Evolutionary conservation across 92 coral and sea anemone species (phyloP), one percentile per base, ranked within the genome.

Genomic region (Palythoa heliodiscus): DNA sequence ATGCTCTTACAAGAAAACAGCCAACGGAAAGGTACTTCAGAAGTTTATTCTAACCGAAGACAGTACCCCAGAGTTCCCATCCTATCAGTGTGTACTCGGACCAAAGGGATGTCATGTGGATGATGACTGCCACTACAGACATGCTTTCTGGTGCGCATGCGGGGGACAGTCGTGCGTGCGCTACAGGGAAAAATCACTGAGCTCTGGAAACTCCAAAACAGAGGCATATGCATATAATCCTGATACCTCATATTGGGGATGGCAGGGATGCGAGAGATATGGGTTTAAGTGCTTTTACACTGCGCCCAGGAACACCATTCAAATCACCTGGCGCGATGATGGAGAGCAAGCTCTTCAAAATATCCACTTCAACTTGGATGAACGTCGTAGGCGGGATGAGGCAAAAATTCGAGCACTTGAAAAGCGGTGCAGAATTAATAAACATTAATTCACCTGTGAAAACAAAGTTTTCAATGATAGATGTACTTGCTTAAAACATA

Each of bases 101-200:
- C 35, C 35, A 29, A 29, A 29, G 35, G 35, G 35, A 29, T 90
- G 20, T 66, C 82, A 4, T 89, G 83, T 22, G 3, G 52, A 89
- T 14, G 53, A 82, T 15, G 92, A 89, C 85, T 89, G 92, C 50
- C 90, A 87, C 69, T 77, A 77, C 50, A 25, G 50, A 24, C 1
- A 77, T 11, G 82, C 82, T 0, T 77, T 77, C 52, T 77, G 82
- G 82, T 77, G 82, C 69, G 82, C 82, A 77, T 77, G 82, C 50
- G 82, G 68, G 24, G 82, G 82, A 10, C 20, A 14, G 3, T 77
- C 82, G 5, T 77, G 82, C 15, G 25, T 77, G 6, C 4, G 69
- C 6, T 55, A 77, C n/a, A 22, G 25, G 16, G 68, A 77, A 10
- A 38, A 8, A 7, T 12, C n/a, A 3, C 68, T 77, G 11, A 77